Percentiles rank a stretch among this genome's conserved stretches.
Conservation (phyloP, 37 sponge, comb jelly and placozoan genomes). For the Tethya wilhelma region DNA sequence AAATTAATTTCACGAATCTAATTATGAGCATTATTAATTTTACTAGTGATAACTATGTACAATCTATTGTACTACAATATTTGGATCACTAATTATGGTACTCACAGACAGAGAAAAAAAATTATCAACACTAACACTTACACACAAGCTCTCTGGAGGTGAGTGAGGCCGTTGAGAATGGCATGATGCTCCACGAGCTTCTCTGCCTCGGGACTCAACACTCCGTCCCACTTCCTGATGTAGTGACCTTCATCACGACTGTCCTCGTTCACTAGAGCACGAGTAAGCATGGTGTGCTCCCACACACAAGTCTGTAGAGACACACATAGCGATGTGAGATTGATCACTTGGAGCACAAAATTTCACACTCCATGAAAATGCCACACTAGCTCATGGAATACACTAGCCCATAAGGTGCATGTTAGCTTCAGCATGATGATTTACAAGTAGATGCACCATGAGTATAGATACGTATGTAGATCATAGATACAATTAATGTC, state of each 20-base stretch:
- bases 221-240: slow-evolving; percentile 27
- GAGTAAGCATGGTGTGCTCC: slow-evolving; percentile 22
- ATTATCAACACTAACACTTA: slow-evolving; percentile 2
- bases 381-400: too few species aligned
- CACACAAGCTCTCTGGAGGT: slow-evolving; percentile 36
- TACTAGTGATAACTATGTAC: too few species aligned
- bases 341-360: too few species aligned
- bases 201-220: neutral
- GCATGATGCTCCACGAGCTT: slow-evolving; percentile 48
- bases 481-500: neutral
- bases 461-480: neutral
- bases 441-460: neutral
- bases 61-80: too few species aligned
- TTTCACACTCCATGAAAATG: too few species aligned
- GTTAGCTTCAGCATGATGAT: too few species aligned
- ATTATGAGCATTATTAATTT: too few species aligned
- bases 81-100: too few species aligned
- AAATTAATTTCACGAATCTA: too few species aligned
- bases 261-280: slow-evolving; percentile 11
- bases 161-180: slow-evolving; percentile 25
- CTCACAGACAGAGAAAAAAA: too few species aligned
- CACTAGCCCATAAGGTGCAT: too few species aligned
- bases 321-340: too few species aligned
- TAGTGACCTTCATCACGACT: slow-evolving; percentile 14
- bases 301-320: neutral